A percentile compares a stretch with the other conserved stretches of the same genome.
phyloP scores from a whole-genome alignment of 2,113 vertebrate species.

The Peromyscus polionotus region DNA sequence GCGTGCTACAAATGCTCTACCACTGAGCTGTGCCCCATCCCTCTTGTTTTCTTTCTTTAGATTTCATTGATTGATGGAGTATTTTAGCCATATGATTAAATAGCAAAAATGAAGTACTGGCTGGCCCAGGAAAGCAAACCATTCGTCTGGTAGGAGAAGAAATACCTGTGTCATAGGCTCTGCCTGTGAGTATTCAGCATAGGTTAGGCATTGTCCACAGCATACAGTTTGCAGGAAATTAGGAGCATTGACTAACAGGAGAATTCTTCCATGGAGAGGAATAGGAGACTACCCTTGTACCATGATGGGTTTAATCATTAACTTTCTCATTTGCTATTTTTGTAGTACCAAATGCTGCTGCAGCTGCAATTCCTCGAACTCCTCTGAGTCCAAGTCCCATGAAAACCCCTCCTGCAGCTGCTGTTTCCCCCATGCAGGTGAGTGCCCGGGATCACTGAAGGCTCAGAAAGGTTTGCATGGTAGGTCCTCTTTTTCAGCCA shows the following conservation, averaged over 20 bases:
- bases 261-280: neutral
- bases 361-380: conserved; percentile 93
- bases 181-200: accelerated
- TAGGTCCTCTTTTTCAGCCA: neutral
- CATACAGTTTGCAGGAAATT: neutral
- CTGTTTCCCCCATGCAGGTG: conserved; percentile 98
- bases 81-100: neutral
- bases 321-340: conserved; percentile 41
- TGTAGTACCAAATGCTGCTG: conserved; percentile 87
- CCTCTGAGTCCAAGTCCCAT: conserved; percentile 96
- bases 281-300: neutral
- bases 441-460: neutral
- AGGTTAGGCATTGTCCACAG: neutral
- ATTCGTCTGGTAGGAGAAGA: neutral
- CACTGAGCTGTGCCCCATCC: neutral
- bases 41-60: neutral
- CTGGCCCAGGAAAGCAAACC: neutral
- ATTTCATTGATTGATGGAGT: neutral
- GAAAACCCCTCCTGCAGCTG: conserved; percentile 97
- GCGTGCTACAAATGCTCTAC: neutral
- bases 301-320: accelerated
- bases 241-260: no score
- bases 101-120: neutral
- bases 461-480: no score
- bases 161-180: neutral